Base-by-base conservation (phyloP, 2,113 vertebrate species). In the Dicerorhinus sumatrensis region DNA sequence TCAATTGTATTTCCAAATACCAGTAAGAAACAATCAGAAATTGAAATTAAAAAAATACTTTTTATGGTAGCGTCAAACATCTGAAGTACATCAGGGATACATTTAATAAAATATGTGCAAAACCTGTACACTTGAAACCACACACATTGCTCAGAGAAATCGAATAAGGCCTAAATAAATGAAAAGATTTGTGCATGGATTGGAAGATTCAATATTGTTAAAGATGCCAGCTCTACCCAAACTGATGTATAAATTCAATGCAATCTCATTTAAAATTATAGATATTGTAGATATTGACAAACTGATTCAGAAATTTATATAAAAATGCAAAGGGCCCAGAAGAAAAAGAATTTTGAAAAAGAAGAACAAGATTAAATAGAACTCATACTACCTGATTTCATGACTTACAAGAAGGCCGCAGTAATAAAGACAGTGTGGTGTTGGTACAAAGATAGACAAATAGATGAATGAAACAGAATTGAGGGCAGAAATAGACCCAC, bases 31-130 rank as follows among this genome's bases (percentile, higher is more conserved):
- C 29, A 42, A 33, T 56, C 88, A 75, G 36, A 56, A 80, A 60
- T 58, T 58, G 33, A 88, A 79, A 76, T 33, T 33, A 56, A 20
- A 65, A 39, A 67, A 82, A 51, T 48, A 63, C 60, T 23, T 48
- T 92, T 27, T 88, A 46, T 39, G 36, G 46, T 89, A 70, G 36
- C 31, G 31, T 83, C 88, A 89, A 83, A 77, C 51, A 83, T 83
- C 69, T 69, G 39, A 92, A 88, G n/a, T 95, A 76, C 18, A 39
- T 69, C 67, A 92, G 62, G 39, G 54, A 13, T 69, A 67, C 8
- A 62, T 89, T 89, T 96, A 89, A 83, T 14, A 83, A 83, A 69
- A 77, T 51, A 76, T 23, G 42, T 51, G 33, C 23, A 96, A 83
- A 96, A 83, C 16, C n/a, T 65, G 12, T 65, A 14, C 2, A 10